A percentile compares a stretch with the other conserved stretches of the same genome.
These are phyloP conservation scores for Aplysina aerophoba DNA, from an alignment of 37 sponge, comb jelly and placozoan species.

Conservation along the genomic window DNA sequence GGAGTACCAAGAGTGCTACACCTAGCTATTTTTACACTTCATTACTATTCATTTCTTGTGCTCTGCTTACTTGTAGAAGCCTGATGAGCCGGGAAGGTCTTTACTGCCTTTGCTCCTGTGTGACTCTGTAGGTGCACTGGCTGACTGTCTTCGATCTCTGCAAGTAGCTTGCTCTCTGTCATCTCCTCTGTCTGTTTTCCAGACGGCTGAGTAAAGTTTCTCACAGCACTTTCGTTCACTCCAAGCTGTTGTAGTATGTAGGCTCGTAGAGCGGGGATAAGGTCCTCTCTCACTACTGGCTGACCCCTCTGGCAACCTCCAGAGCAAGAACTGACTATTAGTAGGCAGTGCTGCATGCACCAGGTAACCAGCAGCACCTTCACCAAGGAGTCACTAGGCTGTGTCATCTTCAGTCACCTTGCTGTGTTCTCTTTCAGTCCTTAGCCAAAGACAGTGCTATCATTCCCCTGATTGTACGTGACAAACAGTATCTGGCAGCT, in stretches of 20 bases:
- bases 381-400: too few species aligned
- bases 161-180: not conserved
- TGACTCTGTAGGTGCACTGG: not conserved
- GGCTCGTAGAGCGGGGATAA: not conserved
- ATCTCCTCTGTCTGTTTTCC: not conserved
- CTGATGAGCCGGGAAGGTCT: not conserved
- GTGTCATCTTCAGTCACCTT: too few species aligned
- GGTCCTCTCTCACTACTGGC: not conserved
- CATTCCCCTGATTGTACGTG: too few species aligned
- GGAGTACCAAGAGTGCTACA: too few species aligned
- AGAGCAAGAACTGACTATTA: not conserved
- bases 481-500: too few species aligned
- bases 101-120: not conserved
- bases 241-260: constrained; percentile 16
- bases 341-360: too few species aligned
- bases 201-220: too few species aligned
- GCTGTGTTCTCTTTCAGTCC: too few species aligned
- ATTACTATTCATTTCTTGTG: too few species aligned
- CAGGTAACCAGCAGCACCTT: too few species aligned
- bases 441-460: too few species aligned
- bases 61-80: not conserved
- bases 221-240: not conserved
- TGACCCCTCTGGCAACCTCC: constrained; percentile 8
- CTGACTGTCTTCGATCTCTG: constrained; percentile 13
- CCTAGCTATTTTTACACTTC: too few species aligned